These are phyloP conservation scores for Pterostichus niger DNA, from an alignment of 2,888 invertebrate species.

Conservation along the genomic window DNA sequence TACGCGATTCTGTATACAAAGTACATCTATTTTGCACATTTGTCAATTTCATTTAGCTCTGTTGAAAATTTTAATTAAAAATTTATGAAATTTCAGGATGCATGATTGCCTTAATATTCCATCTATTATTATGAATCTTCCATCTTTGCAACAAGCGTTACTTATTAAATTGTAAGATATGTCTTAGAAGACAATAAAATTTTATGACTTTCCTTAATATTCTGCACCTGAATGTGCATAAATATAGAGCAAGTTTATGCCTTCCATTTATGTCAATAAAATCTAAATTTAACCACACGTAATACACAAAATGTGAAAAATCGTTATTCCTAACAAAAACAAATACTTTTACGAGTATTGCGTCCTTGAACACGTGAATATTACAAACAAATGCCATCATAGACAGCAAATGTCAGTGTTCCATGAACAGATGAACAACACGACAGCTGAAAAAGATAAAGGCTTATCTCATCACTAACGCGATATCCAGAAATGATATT, in stretches of 20 bases:
- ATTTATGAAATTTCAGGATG: no score
- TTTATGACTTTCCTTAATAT: no score
- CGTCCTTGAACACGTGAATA: constrained; percentile 5
- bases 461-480: constrained; percentile 4
- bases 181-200: no score
- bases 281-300: constrained; percentile 14
- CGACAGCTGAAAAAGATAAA: background rate
- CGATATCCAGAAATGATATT: background rate
- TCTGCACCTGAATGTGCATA: no score
- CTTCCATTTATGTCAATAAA: constrained; percentile 2
- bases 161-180: no score
- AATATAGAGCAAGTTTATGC: background rate
- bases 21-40: no score
- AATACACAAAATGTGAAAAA: constrained; percentile 10
- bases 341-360: constrained; percentile 3
- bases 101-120: no score
- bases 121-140: no score
- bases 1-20: no score
- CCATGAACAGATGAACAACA: background rate
- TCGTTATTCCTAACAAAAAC: constrained; percentile 38
- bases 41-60: no score
- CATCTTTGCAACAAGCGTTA: no score
- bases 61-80: no score
- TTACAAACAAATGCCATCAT: constrained; percentile 5
- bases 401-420: constrained; percentile 20